These are phyloP conservation scores for Geopemphigus sp. DNA, from an alignment of 1,140 invertebrate genomes.

Conservation along the genomic window DNA sequence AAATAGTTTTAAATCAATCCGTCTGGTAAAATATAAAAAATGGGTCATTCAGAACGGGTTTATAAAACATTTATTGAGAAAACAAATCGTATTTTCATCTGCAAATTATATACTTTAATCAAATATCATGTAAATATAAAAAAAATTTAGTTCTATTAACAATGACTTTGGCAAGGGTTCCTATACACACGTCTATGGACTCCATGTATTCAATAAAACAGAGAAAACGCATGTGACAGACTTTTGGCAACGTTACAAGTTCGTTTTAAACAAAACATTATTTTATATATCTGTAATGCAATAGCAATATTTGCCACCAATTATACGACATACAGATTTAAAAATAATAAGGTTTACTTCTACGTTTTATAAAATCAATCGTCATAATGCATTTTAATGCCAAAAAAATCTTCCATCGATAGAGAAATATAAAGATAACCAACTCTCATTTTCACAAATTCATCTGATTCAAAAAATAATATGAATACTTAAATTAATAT, in stretches of 20 bases:
- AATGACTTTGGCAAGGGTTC: not conserved
- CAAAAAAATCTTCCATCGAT: not conserved
- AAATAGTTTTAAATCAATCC: conserved; percentile 23
- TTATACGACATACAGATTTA: not conserved
- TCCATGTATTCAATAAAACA: not conserved
- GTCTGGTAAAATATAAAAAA: conserved; percentile 4
- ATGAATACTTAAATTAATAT: too few relatives aligned
- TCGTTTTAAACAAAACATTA: not conserved
- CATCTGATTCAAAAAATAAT: too few relatives aligned
- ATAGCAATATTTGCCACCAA: not conserved
- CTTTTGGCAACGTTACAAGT: not conserved
- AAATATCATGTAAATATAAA: not conserved
- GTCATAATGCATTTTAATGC: not conserved
- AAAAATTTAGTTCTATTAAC: not conserved
- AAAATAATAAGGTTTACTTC: not conserved
- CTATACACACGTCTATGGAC: not conserved
- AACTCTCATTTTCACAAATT: too few relatives aligned
- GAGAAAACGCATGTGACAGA: not conserved
- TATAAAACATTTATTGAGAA: conserved; percentile 7
- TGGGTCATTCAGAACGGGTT: conserved; percentile 24
- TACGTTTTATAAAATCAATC: not conserved
- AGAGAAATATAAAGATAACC: not conserved
- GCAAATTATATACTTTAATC: not conserved
- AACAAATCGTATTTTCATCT: not conserved
- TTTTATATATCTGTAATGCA: not conserved